Base-by-base conservation (phyloP, 2,113 vertebrate genomes). In the Lutjanus erythropterus region DNA sequence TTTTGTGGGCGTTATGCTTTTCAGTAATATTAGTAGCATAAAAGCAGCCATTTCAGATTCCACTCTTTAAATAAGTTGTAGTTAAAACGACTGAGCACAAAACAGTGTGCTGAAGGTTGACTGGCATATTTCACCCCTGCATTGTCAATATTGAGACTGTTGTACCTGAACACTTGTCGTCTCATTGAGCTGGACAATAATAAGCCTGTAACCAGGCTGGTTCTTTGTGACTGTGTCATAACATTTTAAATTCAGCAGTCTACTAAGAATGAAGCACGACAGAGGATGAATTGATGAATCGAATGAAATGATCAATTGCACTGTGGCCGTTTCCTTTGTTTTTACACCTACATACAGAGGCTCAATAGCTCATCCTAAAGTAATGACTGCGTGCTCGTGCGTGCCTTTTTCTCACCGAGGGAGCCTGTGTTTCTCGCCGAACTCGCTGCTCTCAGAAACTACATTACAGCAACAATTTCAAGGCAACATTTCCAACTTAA, bases 291-390 rank as follows among this genome's bases (percentile, higher is more conserved):
- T 39, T 50, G 68, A 58, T 33, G 23, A 62, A 46, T 37, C 39
- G 31, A 8, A 42, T 31, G 19, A 61, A 41, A 52, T 53, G 50
- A 74, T 41, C 35, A 56, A 60, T 81, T 27, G 12, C 23, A 50
- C 33, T 56, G 37, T 56, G 39, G 1, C n/a, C 25, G 29, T 78
- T 75, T 52, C 56, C 16, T 68, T 74, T 62, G 27, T 52, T 67
- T 62, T 77, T 33, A 73, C 62, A 35, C 49, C 37, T 35, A 37
- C 31, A 61, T 27, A 19, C 73, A 70, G 27, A 1, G 11, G 70
- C 64, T 80, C 81, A 64, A 52, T 71, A 61, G 59, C 74, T 80
- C 81, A 80, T 68, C 3, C 55, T 60, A 44, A 39, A 75, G 50
- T 70, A 75, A 85, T 75, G 31, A 80, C 56, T 68, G 37, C 78